Conservation (phyloP, 1,140 invertebrate species). For the Hyles euphorbiae region DNA sequence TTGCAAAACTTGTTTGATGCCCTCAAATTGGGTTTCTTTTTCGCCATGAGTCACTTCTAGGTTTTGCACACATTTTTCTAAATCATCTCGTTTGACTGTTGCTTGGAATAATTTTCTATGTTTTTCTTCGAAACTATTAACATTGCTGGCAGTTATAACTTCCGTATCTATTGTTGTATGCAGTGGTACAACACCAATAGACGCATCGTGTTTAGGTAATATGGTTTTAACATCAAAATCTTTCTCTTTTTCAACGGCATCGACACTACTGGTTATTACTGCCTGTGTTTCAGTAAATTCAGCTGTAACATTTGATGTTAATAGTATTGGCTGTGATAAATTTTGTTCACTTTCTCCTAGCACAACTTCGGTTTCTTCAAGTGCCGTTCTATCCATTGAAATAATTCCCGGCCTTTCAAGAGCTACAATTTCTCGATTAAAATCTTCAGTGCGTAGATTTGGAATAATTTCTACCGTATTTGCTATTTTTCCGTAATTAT, state of each 20-base stretch:
- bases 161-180: slow-evolving; percentile 45
- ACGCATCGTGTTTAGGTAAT: slow-evolving; percentile 28
- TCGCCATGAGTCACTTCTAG: slow-evolving; percentile 36
- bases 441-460: slow-evolving; percentile 36
- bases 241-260: slow-evolving; percentile 49
- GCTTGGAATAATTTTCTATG: slow-evolving; percentile 26
- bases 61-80: slow-evolving; percentile 38
- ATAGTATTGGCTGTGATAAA: slow-evolving; percentile 22
- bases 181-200: slow-evolving; percentile 37
- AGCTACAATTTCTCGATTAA: slow-evolving; percentile 11
- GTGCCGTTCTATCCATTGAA: slow-evolving; percentile 28
- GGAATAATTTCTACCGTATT: slow-evolving; percentile 46
- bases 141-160: slow-evolving; percentile 32
- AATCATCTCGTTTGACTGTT: slow-evolving; percentile 24
- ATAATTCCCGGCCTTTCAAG: slow-evolving; percentile 23
- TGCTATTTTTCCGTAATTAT: slow-evolving; percentile 54
- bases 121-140: slow-evolving; percentile 27
- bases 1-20: slow-evolving; percentile 19
- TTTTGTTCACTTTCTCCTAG: slow-evolving; percentile 46
- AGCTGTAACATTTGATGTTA: slow-evolving; percentile 21
- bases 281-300: slow-evolving; percentile 44
- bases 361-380: slow-evolving; percentile 53
- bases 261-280: slow-evolving; percentile 39
- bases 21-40: slow-evolving; percentile 36
- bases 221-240: slow-evolving; percentile 21